Base-by-base conservation (phyloP, 2,888 invertebrate species). In the Copidosoma aretas region DNA sequence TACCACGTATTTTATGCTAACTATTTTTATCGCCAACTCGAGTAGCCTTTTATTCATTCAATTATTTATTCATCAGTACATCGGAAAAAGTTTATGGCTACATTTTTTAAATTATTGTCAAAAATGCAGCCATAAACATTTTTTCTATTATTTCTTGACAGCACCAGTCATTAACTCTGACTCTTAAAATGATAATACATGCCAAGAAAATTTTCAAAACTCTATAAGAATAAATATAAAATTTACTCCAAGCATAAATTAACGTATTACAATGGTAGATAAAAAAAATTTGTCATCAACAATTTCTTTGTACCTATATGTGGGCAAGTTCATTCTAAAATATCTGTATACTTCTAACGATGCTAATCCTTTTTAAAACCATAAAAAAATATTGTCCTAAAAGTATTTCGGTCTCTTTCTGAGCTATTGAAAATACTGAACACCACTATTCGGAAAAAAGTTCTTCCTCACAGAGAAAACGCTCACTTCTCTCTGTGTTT, bases 61-160 rank as follows among this genome's bases (percentile, higher is more conserved):
- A 46, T 21, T n/a, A 54, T 43, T 52, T 56, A 64, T 59, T 49
- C 19, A 46, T 71, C 17, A 53, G 21, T 53, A 63, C 54, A n/a
- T 58, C 51, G 15, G 53, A 52, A 43, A 61, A 70, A 63, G 56
- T 66, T 70, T 51, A 24, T 66, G 22, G 22, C 24, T 10, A 24
- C 15, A 60, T 22, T 12, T 49, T 22, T 24, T 22, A 22, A 60
- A 14, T 49, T n/a, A 49, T 3, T 25, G 22, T 60, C 14, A 56
- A 32, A 54, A 22, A 15, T n/a, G 22, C 12, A 52, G 10, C 8
- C 2, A 21, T 19, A 19, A 10, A 52, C 5, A 19, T n/a, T 52
- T 52, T 52, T 19, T 19, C 1, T 19, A 19, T 52, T 52, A 52
- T 19, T 52, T 52, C 22, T 21, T 19, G 10, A 52, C n/a, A 12